Percentiles rank a stretch among this genome's conserved stretches.
These are phyloP conservation scores for Myotis brandtii DNA, from an alignment of 2,113 vertebrate genomes.

Conservation along the genomic window DNA sequence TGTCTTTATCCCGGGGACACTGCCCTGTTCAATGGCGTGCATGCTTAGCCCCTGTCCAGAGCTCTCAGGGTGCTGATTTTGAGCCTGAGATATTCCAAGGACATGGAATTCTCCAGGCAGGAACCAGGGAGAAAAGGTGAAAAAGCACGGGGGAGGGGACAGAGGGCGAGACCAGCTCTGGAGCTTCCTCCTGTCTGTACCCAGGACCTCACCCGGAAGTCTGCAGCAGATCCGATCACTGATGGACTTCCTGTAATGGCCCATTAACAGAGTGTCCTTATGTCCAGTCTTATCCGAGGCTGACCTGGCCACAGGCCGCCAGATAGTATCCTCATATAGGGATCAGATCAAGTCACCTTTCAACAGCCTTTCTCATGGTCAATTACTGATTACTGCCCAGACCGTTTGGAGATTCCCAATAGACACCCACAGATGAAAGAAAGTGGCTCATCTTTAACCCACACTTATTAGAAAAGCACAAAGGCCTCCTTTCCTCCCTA, in stretches of 20 bases:
- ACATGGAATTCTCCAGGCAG: background rate
- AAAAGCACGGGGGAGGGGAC: background rate
- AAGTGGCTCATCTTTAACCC: background rate
- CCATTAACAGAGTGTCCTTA: background rate
- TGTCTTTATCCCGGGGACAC: background rate
- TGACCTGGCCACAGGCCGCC: background rate
- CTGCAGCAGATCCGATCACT: background rate
- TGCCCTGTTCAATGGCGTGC: background rate
- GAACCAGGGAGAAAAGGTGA: background rate
- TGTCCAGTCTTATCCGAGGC: background rate
- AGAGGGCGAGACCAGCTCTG: background rate
- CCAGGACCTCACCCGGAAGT: background rate
- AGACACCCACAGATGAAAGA: background rate
- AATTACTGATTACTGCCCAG: background rate
- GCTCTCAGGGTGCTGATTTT: background rate
- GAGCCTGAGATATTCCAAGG: background rate
- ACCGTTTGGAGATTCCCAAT: background rate
- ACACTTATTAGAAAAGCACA: background rate
- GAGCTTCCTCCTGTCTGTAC: background rate
- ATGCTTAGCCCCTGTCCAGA: background rate
- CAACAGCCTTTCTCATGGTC: background rate
- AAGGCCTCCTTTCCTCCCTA: fast-evolving
- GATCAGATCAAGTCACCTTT: background rate
- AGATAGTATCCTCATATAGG: background rate
- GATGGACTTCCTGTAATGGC: background rate